A percentile compares a stretch with the other conserved stretches of the same genome.
Evolutionary conservation across 1,140 invertebrate genomes (phyloP).

Genomic region (Drosophila suzukii): DNA sequence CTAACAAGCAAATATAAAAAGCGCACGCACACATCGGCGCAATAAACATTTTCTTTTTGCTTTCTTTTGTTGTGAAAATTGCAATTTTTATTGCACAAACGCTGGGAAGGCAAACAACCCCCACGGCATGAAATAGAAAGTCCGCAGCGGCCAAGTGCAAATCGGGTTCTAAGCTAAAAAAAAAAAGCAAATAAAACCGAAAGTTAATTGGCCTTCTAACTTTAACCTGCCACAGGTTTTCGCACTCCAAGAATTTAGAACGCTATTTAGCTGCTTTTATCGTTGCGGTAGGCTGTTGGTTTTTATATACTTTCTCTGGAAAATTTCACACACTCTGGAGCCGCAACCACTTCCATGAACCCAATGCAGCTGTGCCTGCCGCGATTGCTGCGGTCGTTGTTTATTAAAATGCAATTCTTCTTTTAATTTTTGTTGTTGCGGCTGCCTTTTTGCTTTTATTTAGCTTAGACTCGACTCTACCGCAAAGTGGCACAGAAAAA

Average conservation of each 20-base stretch:
- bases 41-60: slow-evolving; percentile 58
- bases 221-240: slow-evolving; percentile 45
- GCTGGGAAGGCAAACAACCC: slow-evolving; percentile 32
- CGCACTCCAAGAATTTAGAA: slow-evolving; percentile 43
- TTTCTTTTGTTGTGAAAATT: slow-evolving; percentile 77
- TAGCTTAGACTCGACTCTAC: slow-evolving; percentile 38
- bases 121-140: slow-evolving; percentile 77
- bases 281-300: slow-evolving; percentile 22
- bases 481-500: slow-evolving; percentile 70
- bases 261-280: slow-evolving; percentile 12
- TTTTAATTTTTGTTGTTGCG: slow-evolving; percentile 42
- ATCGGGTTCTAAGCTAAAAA: slow-evolving; percentile 33
- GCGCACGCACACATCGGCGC: slow-evolving; percentile 18
- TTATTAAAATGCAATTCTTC: slow-evolving; percentile 75
- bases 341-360: slow-evolving; percentile 29
- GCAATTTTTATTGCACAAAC: slow-evolving; percentile 72
- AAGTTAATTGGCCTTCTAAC: slow-evolving; percentile 54
- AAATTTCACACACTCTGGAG: slow-evolving; percentile 65
- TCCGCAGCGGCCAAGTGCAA: slow-evolving; percentile 12
- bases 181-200: slow-evolving; percentile 44
- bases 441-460: slow-evolving; percentile 38
- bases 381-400: slow-evolving; percentile 46
- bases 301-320: slow-evolving; percentile 71
- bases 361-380: slow-evolving; percentile 27
- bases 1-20: slow-evolving; percentile 39